Conservation (phyloP, 2,797 vertebrate genomes). For the Amniataba percoides region DNA sequence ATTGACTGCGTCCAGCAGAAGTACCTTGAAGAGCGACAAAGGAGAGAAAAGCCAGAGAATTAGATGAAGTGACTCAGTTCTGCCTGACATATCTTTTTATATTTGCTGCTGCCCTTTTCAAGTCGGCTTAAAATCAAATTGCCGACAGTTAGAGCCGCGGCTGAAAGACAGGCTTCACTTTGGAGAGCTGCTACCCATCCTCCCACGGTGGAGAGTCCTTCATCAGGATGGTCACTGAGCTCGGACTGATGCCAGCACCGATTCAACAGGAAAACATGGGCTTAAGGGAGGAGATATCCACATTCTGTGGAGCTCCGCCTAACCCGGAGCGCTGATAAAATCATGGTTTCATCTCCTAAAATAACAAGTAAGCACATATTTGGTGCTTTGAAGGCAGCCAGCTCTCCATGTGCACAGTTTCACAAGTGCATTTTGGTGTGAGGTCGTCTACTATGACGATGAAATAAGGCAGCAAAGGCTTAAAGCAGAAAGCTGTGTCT, state of each 20-base stretch:
- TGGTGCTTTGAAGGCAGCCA: constrained; percentile 27
- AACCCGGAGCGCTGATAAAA: constrained; percentile 3
- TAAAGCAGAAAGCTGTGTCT: constrained; percentile 12
- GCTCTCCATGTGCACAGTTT: neutral
- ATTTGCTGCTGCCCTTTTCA: constrained; percentile 78
- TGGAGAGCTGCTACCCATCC: constrained; percentile 30
- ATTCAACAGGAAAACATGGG: constrained; percentile 9
- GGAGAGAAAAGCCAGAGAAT: constrained; percentile 50
- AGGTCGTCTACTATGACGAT: neutral
- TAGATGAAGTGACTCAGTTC: constrained; percentile 69
- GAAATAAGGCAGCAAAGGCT: constrained; percentile 4
- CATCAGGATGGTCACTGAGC: constrained; percentile 30
- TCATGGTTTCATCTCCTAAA: constrained; percentile 11
- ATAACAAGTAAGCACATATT: constrained; percentile 33
- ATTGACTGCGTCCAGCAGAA: constrained; percentile 50
- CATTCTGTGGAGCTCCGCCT: neutral
- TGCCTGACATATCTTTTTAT: constrained; percentile 64
- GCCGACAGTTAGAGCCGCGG: constrained; percentile 37
- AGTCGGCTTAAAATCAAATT: constrained; percentile 73
- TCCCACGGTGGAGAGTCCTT: constrained; percentile 15
- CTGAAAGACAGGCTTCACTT: constrained; percentile 60
- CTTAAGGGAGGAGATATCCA: constrained; percentile 38
- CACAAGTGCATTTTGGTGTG: neutral
- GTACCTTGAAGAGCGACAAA: constrained; percentile 55
- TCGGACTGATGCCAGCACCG: neutral